Conservation (phyloP, 2,113 vertebrate genomes). For the Oreotrochilus melanogaster region DNA sequence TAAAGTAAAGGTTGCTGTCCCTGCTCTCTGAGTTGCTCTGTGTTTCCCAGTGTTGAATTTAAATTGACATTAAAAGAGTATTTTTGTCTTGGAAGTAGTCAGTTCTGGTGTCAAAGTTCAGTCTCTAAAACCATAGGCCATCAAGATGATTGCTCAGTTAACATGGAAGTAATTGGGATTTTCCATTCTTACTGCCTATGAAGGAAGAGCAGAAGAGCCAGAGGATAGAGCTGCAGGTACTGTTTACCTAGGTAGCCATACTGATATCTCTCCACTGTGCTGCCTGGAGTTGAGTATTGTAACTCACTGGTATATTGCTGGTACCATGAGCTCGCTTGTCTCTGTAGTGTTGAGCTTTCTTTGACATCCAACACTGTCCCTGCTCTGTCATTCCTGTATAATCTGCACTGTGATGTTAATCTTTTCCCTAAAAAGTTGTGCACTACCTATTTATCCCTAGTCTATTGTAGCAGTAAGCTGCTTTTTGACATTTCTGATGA, state of each 20-base stretch:
- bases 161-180: background rate
- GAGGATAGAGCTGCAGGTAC: accelerated
- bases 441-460: background rate
- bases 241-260: accelerated
- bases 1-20: background rate
- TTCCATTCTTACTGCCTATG: background rate
- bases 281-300: background rate
- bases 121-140: background rate
- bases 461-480: background rate
- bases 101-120: background rate
- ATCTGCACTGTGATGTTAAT: background rate
- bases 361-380: background rate
- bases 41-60: background rate
- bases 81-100: background rate
- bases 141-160: background rate
- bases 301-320: background rate
- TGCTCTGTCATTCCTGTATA: background rate
- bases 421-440: background rate
- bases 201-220: background rate
- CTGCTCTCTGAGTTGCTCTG: background rate
- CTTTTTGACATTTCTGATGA: background rate
- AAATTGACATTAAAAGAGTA: background rate
- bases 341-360: background rate
- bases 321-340: background rate
- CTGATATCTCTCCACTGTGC: accelerated